Evolutionary conservation across 2,113 vertebrate species (phyloP), one percentile per base, ranked within the genome.

Genomic region (Scomber colias): DNA sequence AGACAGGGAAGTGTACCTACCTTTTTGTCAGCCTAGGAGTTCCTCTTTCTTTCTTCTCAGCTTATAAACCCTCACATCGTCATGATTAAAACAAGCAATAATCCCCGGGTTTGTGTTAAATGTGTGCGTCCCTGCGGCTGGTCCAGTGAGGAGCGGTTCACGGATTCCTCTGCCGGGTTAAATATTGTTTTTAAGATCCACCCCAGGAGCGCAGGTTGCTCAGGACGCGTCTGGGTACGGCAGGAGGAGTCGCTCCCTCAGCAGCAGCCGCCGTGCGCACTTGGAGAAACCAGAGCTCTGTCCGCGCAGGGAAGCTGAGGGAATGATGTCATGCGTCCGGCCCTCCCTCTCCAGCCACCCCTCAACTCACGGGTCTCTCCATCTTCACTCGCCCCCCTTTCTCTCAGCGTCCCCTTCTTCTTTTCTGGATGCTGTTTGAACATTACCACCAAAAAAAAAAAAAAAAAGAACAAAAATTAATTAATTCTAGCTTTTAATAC

Each of bases 241-340:
- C 89, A 92, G 83, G 87, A 93, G 89, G 87, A 92, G 90, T 91
- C 86, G 90, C 89, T 92, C 85, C 90, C 92, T 93, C 85, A 91
- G 89, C 82, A 80, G 85, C 88, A 87, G 85, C 87, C 84, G 67
- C 86, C 89, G 92, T 88, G 92, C 92, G 87, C 91, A 90, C 91
- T 91, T 90, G 86, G 90, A 93, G 90, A 88, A 89, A 85, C 77
- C 88, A 75, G 84, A 92, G 92, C 89, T 87, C 15, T 86, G 89
- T 92, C 88, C 87, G 89, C 81, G 88, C 88, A 81, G 83, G 61
- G 87, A 89, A 64, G 87, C 88, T 88, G 90, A 87, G 86, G 86
- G 88, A 89, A 93, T 95, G 94, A 95, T 94, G 94, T 95, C 94
- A 95, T 95, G 91, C 90, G 87, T 90, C 90, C 88, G 81, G 83